phyloP scores from a whole-genome alignment of 1,140 invertebrate species.

The Drosophila suzukii region DNA sequence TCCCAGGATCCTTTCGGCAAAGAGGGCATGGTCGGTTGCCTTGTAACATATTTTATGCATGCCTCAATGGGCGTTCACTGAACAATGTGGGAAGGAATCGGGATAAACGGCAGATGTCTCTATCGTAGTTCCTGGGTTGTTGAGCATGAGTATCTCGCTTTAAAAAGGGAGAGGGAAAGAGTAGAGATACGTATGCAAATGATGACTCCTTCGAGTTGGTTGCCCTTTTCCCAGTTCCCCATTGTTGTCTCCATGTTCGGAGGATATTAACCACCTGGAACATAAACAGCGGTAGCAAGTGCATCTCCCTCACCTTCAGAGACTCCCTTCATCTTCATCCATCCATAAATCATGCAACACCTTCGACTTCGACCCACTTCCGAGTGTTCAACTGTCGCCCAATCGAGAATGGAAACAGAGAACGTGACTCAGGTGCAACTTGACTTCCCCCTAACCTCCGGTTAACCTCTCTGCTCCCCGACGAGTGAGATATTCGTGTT shows the following conservation, averaged over 20 bases:
- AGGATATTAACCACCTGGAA: conserved; percentile 40
- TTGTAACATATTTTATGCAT: conserved; percentile 69
- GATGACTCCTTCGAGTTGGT: conserved; percentile 10
- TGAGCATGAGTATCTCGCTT: conserved; percentile 13
- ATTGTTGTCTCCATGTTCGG: conserved; percentile 6
- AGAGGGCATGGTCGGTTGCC: conserved; percentile 38
- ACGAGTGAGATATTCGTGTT: conserved; percentile 56
- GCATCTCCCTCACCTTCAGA: conserved; percentile 17
- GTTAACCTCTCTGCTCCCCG: conserved; percentile 17
- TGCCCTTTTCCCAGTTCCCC: conserved; percentile 12
- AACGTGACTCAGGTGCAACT: conserved; percentile 47
- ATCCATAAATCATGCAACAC: conserved; percentile 51
- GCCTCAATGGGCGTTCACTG: conserved; percentile 52
- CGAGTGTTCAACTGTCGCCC: conserved; percentile 40
- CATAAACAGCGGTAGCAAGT: conserved; percentile 39
- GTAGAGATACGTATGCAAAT: conserved; percentile 31
- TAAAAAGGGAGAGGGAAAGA: background rate
- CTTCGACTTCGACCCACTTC: conserved; percentile 55
- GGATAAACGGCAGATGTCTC: conserved; percentile 41
- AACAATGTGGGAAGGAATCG: conserved; percentile 35
- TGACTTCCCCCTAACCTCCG: conserved; percentile 8
- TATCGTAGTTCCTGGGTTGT: conserved; percentile 35
- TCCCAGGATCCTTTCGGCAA: conserved; percentile 1
- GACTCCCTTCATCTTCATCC: conserved; percentile 6
- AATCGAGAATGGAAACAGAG: conserved; percentile 14